phyloP scores from a whole-genome alignment of 2,888 invertebrate species.

The Conops quadrifasciatus region DNA sequence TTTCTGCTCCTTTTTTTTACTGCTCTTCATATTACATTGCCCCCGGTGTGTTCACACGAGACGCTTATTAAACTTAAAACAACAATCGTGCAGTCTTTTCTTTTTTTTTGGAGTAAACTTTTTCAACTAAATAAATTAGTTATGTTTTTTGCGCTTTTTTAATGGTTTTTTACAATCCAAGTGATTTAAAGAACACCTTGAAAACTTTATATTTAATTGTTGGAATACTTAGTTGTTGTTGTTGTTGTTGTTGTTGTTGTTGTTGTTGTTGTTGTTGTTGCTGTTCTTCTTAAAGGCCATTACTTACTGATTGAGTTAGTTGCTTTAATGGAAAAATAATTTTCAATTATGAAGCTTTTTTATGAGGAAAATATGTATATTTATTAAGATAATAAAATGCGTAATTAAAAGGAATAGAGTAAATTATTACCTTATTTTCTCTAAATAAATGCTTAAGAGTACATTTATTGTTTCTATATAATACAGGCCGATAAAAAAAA shows the following conservation, averaged over 20 bases:
- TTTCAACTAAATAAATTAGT: neutral
- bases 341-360: slow-evolving; percentile 4
- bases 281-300: no score
- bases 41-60: neutral
- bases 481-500: no score
- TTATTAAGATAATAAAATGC: no score
- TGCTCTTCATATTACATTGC: neutral
- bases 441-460: no score
- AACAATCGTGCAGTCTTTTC: no score
- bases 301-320: no score
- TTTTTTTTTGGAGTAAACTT: neutral
- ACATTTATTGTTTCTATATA: no score
- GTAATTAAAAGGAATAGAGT: no score
- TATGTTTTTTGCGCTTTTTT: neutral
- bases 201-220: neutral
- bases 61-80: no score
- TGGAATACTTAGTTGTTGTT: neutral
- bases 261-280: no score
- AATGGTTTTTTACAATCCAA: neutral
- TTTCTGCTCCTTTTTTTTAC: neutral
- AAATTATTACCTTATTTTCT: no score
- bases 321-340: neutral
- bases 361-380: neutral
- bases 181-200: slow-evolving; percentile 9
- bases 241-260: neutral